phyloP scores from a whole-genome alignment of 1,140 invertebrate species.

The Phenacoccus solenopsis region DNA sequence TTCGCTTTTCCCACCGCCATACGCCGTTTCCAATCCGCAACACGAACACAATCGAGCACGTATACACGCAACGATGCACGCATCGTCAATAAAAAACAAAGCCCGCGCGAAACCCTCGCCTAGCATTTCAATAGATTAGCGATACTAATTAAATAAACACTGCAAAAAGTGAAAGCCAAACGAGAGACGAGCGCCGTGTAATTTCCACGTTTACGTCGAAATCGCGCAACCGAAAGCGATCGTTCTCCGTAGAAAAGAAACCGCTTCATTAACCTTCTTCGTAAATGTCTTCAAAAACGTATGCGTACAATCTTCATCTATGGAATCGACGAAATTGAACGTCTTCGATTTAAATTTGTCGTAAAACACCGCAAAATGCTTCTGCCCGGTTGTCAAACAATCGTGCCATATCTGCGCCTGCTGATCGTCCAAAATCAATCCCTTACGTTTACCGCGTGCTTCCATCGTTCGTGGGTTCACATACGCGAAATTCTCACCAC shows the following conservation, averaged over 20 bases:
- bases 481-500: background rate
- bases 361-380: background rate
- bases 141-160: background rate
- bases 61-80: too few relatives aligned
- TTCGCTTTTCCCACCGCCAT: too few relatives aligned
- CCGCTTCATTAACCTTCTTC: slow-evolving; percentile 9
- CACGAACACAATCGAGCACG: too few relatives aligned
- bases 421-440: background rate
- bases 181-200: background rate
- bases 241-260: background rate
- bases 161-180: background rate
- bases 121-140: background rate
- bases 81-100: background rate
- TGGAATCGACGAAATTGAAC: background rate
- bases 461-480: background rate
- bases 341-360: background rate
- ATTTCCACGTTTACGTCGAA: background rate
- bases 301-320: background rate
- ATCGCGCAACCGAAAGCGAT: background rate
- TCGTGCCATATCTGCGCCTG: too few relatives aligned
- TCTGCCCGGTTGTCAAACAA: background rate
- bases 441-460: background rate
- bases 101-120: background rate
- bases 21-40: too few relatives aligned
- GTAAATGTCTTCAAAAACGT: background rate